phyloP scores from a whole-genome alignment of 2,888 invertebrate species.

The Caenorhabditis imperialis region DNA sequence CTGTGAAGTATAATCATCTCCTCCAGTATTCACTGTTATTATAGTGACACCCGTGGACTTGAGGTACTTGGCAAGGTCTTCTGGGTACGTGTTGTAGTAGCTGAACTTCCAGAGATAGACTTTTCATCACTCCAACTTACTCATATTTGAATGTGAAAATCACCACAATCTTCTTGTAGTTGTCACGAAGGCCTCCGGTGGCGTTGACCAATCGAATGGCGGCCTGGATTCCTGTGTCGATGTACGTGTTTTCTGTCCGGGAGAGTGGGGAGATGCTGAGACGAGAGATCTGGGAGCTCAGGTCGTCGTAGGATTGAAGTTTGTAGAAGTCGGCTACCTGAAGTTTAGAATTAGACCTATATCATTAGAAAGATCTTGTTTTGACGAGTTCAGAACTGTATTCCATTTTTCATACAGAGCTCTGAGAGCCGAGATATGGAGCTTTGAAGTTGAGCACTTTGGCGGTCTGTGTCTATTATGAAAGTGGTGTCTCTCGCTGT shows the following conservation, averaged over 20 bases:
- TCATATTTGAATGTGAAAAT: conserved; percentile 31
- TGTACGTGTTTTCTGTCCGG: background rate
- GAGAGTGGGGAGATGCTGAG: conserved; percentile 22
- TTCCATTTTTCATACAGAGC: too few relatives aligned
- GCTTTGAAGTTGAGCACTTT: too few relatives aligned
- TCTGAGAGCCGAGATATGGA: too few relatives aligned
- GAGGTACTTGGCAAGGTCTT: conserved; percentile 4
- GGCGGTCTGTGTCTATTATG: too few relatives aligned
- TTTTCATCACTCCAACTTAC: conserved; percentile 20
- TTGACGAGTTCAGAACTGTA: too few relatives aligned
- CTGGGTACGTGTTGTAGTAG: conserved; percentile 22
- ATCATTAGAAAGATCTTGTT: too few relatives aligned
- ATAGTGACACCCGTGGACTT: conserved; percentile 27
- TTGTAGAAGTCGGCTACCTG: conserved; percentile 41
- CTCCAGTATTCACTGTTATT: conserved; percentile 31
- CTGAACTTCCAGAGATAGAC: too few relatives aligned
- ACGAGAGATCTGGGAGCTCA: conserved; percentile 17
- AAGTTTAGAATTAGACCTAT: background rate
- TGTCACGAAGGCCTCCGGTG: conserved; percentile 17
- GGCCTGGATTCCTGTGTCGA: conserved; percentile 17
- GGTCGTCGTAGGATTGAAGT: conserved; percentile 19
- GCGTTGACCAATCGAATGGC: conserved; percentile 37
- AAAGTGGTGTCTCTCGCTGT: too few relatives aligned
- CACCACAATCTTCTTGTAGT: conserved; percentile 28
- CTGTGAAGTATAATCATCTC: conserved; percentile 13